phyloP scores from a whole-genome alignment of 1,140 invertebrate genomes.

The Belonocnema kinseyi region DNA sequence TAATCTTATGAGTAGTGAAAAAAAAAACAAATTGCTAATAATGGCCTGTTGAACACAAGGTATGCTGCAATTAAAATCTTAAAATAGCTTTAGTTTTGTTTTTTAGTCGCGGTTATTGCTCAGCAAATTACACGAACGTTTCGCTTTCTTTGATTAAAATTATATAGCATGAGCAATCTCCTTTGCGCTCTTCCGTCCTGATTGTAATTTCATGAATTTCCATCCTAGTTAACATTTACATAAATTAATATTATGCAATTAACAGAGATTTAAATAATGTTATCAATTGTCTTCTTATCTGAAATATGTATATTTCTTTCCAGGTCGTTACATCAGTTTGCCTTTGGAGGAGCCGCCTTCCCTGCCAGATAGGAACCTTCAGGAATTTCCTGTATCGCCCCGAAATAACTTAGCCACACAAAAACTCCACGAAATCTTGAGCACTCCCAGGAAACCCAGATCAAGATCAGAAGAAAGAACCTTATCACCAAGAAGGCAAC shows the following conservation, averaged over 20 bases:
- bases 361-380: conserved; percentile 62
- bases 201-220: no score
- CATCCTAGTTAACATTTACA: no score
- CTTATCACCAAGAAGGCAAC: conserved; percentile 67
- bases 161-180: background rate
- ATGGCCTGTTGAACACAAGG: no score
- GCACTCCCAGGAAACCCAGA: conserved; percentile 80
- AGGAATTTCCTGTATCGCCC: conserved; percentile 68
- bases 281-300: background rate
- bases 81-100: background rate
- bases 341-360: conserved; percentile 68
- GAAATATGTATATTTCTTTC: conserved; percentile 28
- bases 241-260: background rate
- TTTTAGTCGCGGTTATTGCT: background rate
- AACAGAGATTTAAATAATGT: background rate
- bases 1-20: no score
- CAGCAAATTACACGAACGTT: background rate
- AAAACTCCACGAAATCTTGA: conserved; percentile 83
- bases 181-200: background rate
- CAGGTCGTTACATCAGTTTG: conserved; percentile 69
- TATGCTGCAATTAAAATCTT: no score
- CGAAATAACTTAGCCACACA: conserved; percentile 82
- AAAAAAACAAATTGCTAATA: no score
- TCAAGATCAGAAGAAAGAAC: conserved; percentile 67
- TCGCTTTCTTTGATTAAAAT: background rate